Evolutionary conservation across 2,797 vertebrate species (phyloP).

Genomic region (Muraenolepis orangiensis): DNA sequence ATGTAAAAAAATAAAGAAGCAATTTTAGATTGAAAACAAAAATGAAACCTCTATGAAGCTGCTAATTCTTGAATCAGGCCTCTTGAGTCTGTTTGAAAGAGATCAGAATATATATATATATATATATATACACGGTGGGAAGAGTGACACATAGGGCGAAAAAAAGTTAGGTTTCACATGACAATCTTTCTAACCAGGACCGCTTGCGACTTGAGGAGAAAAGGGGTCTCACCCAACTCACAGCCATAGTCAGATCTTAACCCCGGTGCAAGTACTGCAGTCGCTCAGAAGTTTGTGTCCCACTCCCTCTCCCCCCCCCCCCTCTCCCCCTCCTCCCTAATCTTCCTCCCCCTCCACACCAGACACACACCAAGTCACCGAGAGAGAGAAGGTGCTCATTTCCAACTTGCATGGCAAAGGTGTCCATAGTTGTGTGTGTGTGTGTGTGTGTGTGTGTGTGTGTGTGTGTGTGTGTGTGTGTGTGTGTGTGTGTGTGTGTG

Average conservation of each 20-base stretch:
- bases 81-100: background rate
- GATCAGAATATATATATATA: background rate
- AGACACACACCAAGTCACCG: conserved; percentile 31
- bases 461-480: conserved; percentile 62
- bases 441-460: conserved; percentile 63
- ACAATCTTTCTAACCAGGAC: conserved; percentile 52
- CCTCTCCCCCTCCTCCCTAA: background rate
- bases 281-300: conserved; percentile 18
- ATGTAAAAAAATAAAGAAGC: background rate
- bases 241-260: conserved; percentile 58
- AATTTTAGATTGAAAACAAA: background rate
- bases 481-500: conserved; percentile 62
- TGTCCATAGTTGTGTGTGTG: conserved; percentile 61
- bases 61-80: background rate
- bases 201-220: conserved; percentile 26
- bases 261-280: conserved; percentile 41
- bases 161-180: conserved; percentile 34
- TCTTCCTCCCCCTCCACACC: conserved; percentile 23
- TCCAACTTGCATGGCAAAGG: conserved; percentile 72
- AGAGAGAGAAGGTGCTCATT: conserved; percentile 51
- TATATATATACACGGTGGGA: too few relatives aligned
- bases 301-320: background rate
- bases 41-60: background rate
- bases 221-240: conserved; percentile 34
- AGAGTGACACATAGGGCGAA: conserved; percentile 8